Evolutionary conservation across 1,140 invertebrate species (phyloP).

Genomic region (Fragariocoptes setiger): DNA sequence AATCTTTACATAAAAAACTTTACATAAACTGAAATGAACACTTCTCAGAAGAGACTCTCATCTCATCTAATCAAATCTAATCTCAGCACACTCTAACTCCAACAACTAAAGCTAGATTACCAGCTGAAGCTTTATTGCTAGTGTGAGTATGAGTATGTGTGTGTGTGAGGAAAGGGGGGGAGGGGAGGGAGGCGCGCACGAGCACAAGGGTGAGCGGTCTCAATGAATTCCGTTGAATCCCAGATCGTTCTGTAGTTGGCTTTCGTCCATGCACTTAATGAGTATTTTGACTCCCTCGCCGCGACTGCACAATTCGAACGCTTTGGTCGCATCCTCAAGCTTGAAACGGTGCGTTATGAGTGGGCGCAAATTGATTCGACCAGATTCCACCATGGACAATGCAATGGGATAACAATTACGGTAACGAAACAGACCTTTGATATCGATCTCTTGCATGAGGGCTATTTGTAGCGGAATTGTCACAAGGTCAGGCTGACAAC

Average conservation of each 20-base stretch:
- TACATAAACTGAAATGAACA: too few relatives aligned
- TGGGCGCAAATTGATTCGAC: conserved; percentile 49
- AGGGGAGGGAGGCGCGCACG: too few relatives aligned
- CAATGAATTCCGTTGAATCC: background rate
- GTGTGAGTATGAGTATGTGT: too few relatives aligned
- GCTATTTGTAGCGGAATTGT: conserved; percentile 47
- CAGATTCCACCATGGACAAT: conserved; percentile 13
- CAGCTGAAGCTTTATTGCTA: too few relatives aligned
- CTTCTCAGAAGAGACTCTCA: too few relatives aligned
- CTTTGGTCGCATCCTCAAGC: conserved; percentile 46
- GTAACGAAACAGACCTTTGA: conserved; percentile 64
- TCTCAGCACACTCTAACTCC: too few relatives aligned
- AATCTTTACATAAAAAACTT: too few relatives aligned
- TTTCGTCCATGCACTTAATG: conserved; percentile 31
- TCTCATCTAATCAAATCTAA: too few relatives aligned
- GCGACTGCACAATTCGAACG: conserved; percentile 46
- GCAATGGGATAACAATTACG: conserved; percentile 35
- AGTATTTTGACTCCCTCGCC: conserved; percentile 56
- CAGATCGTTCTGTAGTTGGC: conserved; percentile 2
- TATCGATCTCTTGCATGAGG: conserved; percentile 49
- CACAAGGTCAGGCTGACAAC: conserved; percentile 41
- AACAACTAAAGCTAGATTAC: too few relatives aligned
- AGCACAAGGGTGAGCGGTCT: too few relatives aligned
- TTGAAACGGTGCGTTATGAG: conserved; percentile 64
- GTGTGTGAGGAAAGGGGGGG: too few relatives aligned